A percentile compares a stretch with the other conserved stretches of the same genome.
Conservation (phyloP, 2,888 invertebrate genomes). For the Nebria brevicollis region DNA sequence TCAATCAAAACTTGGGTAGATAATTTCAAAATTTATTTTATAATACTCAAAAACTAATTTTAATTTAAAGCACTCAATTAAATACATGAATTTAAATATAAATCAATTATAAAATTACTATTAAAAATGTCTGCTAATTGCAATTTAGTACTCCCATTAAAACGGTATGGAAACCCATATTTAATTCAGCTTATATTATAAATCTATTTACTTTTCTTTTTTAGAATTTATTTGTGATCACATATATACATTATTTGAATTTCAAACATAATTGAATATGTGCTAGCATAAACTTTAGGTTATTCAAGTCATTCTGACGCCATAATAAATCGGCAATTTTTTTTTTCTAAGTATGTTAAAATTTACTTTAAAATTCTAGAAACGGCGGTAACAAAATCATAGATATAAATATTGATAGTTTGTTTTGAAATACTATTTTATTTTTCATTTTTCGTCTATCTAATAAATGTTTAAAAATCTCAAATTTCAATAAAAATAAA, state of each 20-base stretch:
- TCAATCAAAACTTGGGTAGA: too few species aligned
- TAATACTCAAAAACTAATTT: too few species aligned
- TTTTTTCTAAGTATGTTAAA: constrained; percentile 30
- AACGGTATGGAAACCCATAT: neutral
- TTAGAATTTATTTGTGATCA: constrained; percentile 44
- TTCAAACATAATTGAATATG: constrained; percentile 19
- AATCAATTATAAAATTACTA: neutral
- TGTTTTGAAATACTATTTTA: too few species aligned
- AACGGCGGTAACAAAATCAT: neutral
- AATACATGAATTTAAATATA: too few species aligned
- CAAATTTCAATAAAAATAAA: too few species aligned
- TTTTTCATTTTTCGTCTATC: too few species aligned
- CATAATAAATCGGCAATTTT: neutral
- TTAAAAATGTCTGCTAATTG: neutral
- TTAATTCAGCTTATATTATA: neutral
- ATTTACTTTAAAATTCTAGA: constrained; percentile 30
- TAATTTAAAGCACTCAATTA: too few species aligned
- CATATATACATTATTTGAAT: constrained; percentile 35
- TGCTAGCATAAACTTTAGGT: constrained; percentile 12
- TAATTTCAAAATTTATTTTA: too few species aligned
- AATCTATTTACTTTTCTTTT: constrained; percentile 24
- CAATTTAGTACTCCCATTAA: neutral
- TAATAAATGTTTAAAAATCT: too few species aligned
- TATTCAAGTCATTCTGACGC: neutral
- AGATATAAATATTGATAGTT: neutral